Conservation (phyloP, 2,888 invertebrate genomes). For the Lasioglossum lativentre region DNA sequence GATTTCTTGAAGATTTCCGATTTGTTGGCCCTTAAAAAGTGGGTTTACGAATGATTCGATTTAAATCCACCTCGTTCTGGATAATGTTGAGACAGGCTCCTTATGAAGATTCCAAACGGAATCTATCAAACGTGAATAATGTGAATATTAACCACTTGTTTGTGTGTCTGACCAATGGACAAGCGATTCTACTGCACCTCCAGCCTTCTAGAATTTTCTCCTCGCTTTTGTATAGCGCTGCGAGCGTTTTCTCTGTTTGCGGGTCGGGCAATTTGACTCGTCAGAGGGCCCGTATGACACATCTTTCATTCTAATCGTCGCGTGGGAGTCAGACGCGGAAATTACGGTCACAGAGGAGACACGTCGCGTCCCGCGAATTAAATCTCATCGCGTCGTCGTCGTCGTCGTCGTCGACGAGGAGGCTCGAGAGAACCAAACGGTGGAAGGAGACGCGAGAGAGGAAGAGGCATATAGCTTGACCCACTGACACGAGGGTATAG, state of each 20-base stretch:
- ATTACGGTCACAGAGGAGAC: slow-evolving; percentile 36
- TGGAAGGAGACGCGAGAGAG: slow-evolving; percentile 8
- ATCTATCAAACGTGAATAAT: neutral
- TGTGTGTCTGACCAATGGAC: neutral
- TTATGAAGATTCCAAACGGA: neutral
- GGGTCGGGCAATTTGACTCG: neutral
- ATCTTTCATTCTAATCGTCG: slow-evolving; percentile 50
- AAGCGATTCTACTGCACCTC: neutral
- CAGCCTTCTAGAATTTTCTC: neutral
- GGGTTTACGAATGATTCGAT: neutral
- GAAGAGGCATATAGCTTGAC: slow-evolving; percentile 31
- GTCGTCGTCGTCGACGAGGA: slow-evolving; percentile 12
- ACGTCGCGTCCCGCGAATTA: slow-evolving; percentile 49
- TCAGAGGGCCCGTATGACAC: neutral
- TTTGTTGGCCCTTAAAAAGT: neutral
- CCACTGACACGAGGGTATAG: slow-evolving; percentile 41
- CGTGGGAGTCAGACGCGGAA: slow-evolving; percentile 51
- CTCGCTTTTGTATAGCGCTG: neutral
- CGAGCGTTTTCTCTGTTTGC: neutral
- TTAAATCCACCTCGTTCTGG: neutral
- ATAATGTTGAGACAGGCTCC: neutral
- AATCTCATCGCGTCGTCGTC: slow-evolving; percentile 37
- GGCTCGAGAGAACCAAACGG: neutral
- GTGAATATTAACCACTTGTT: neutral
- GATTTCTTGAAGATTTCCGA: too few species aligned